A percentile compares a stretch with the other conserved stretches of the same genome.
Conservation (phyloP, 2,113 vertebrate species). For the Motacilla alba region DNA sequence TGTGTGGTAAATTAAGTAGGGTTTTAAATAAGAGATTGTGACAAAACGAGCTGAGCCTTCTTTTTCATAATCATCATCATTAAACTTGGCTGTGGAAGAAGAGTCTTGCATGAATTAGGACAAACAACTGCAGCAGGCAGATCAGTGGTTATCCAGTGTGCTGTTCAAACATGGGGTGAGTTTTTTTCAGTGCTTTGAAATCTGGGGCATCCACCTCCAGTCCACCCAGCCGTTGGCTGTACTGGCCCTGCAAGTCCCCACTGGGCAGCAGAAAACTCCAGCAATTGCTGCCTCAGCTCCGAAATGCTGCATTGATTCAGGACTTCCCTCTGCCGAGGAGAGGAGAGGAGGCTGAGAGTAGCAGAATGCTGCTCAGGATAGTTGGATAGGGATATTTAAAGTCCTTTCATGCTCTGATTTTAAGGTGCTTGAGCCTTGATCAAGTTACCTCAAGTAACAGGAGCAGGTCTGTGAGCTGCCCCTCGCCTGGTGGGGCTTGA, state of each 20-base stretch:
- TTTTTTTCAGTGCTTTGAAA: background rate
- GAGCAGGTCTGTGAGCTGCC: background rate
- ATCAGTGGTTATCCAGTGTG: background rate
- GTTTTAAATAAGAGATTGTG: constrained; percentile 24
- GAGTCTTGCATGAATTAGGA: background rate
- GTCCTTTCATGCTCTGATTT: background rate
- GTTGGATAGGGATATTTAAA: background rate
- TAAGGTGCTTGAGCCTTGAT: background rate
- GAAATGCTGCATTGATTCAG: background rate
- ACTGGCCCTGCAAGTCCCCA: background rate
- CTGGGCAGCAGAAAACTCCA: background rate
- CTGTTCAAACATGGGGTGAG: background rate
- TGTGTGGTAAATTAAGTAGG: background rate
- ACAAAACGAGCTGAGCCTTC: background rate
- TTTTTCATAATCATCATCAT: background rate
- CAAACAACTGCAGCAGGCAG: background rate
- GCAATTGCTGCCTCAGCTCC: background rate
- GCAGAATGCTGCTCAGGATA: background rate
- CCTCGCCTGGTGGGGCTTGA: background rate
- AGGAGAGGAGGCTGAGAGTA: background rate
- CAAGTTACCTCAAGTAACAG: background rate
- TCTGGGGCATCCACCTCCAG: background rate
- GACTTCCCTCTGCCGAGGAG: background rate
- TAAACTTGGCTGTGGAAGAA: background rate
- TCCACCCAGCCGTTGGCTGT: background rate